Conservation (phyloP, 2,888 invertebrate species). For the Melolontha melolontha region DNA sequence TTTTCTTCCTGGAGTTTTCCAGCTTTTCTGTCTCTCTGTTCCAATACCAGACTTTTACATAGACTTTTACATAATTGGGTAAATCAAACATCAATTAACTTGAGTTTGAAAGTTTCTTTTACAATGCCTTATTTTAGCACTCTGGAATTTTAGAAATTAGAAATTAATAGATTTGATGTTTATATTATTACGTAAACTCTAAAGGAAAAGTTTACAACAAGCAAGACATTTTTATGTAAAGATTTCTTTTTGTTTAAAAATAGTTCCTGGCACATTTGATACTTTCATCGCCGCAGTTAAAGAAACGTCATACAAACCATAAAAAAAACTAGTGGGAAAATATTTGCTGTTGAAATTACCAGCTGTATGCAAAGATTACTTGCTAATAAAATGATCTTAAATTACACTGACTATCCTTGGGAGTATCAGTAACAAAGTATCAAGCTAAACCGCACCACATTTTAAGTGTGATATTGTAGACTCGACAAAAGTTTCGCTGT, state of each 20-base stretch:
- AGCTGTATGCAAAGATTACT: conserved; percentile 16
- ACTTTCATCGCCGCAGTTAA: not conserved
- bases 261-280: not conserved
- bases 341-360: conserved; percentile 35
- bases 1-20: too few relatives aligned
- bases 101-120: too few relatives aligned
- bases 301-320: conserved; percentile 5
- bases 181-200: too few relatives aligned
- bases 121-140: too few relatives aligned
- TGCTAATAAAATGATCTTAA: conserved; percentile 20
- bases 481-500: conserved; percentile 1
- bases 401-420: conserved; percentile 30
- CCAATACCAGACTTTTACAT: too few relatives aligned
- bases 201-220: too few relatives aligned
- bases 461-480: not conserved
- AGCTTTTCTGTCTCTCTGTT: too few relatives aligned
- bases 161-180: too few relatives aligned
- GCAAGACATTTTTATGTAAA: not conserved
- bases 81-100: too few relatives aligned
- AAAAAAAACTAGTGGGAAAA: conserved; percentile 34
- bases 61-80: too few relatives aligned
- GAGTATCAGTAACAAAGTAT: conserved; percentile 32
- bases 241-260: not conserved
- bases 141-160: too few relatives aligned
- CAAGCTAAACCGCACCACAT: conserved; percentile 9